Percentiles rank a stretch among this genome's conserved stretches.
These are phyloP conservation scores for Gallinago nigripennis DNA, from an alignment of 2,797 vertebrate species.

Conservation along the genomic window DNA sequence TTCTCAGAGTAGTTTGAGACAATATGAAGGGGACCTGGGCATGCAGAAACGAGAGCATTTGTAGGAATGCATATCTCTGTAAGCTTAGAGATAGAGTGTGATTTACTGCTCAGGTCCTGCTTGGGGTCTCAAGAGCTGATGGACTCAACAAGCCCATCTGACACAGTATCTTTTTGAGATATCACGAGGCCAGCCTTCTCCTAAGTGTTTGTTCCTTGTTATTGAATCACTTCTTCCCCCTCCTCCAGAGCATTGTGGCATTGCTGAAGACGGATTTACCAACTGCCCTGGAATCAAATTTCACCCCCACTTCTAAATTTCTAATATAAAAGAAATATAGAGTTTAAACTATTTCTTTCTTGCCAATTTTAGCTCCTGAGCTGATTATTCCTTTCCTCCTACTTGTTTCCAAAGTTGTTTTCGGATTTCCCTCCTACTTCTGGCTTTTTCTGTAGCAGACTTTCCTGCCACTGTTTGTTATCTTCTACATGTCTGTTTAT, in stretches of 20 bases:
- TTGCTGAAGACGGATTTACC: not conserved
- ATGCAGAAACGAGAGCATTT: not conserved
- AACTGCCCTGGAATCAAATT: not conserved
- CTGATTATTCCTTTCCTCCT: not conserved
- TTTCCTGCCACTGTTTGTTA: not conserved
- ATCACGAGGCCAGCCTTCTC: not conserved
- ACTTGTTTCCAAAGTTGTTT: not conserved
- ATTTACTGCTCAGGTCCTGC: not conserved
- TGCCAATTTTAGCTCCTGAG: not conserved
- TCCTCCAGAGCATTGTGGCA: not conserved
- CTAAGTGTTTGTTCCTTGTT: not conserved
- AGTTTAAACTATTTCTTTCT: not conserved
- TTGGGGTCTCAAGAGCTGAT: not conserved
- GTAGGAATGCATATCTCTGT: not conserved
- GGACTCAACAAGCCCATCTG: not conserved
- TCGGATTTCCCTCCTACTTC: not conserved
- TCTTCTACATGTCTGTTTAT: not conserved
- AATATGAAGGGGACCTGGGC: not conserved
- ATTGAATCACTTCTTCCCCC: not conserved
- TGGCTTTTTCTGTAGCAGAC: not conserved
- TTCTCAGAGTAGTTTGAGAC: conserved; percentile 6
- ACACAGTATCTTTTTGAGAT: not conserved
- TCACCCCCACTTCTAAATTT: not conserved
- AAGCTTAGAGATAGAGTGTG: not conserved
- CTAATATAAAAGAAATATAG: not conserved